These are phyloP conservation scores for Trididemnum nubilum DNA, from an alignment of 23 tunicate species.

Conservation along the genomic window DNA sequence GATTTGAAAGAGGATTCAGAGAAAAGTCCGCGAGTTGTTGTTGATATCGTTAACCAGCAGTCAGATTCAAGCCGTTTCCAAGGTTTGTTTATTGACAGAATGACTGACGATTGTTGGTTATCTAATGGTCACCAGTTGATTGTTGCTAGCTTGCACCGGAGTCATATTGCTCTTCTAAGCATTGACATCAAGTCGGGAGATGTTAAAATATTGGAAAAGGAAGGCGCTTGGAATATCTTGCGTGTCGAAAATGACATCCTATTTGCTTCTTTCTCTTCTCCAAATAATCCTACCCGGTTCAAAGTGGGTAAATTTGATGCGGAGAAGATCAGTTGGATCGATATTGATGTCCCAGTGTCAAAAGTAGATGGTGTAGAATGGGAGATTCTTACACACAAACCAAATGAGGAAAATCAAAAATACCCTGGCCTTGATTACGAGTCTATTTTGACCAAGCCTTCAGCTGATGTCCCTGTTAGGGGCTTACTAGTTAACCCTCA, in stretches of 20 bases:
- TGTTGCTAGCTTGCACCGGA: constrained; percentile 32
- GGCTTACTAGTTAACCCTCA: constrained; percentile 78
- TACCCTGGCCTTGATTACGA: constrained; percentile 61
- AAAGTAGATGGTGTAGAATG: constrained; percentile 39
- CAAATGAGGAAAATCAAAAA: constrained; percentile 30
- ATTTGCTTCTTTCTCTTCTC: constrained; percentile 61
- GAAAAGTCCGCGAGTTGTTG: constrained; percentile 20
- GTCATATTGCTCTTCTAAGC: constrained; percentile 30
- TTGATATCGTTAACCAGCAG: constrained; percentile 45
- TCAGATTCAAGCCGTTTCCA: constrained; percentile 27
- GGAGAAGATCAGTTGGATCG: constrained; percentile 34
- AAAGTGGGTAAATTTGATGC: constrained; percentile 28
- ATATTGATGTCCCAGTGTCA: constrained; percentile 22
- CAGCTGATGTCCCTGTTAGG: background rate
- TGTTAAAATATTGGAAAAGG: constrained; percentile 43
- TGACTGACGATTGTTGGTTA: constrained; percentile 47
- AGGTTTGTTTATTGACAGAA: constrained; percentile 49
- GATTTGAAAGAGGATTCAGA: constrained; percentile 4
- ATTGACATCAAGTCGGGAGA: constrained; percentile 47
- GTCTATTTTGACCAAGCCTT: constrained; percentile 59
- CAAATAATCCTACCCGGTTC: constrained; percentile 47
- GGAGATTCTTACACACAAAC: constrained; percentile 42
- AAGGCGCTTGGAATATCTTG: constrained; percentile 39
- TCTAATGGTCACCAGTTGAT: constrained; percentile 16
- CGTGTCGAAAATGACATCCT: constrained; percentile 48